Base-by-base conservation (phyloP, 2,888 invertebrate genomes). In the Stramonita haemastoma region DNA sequence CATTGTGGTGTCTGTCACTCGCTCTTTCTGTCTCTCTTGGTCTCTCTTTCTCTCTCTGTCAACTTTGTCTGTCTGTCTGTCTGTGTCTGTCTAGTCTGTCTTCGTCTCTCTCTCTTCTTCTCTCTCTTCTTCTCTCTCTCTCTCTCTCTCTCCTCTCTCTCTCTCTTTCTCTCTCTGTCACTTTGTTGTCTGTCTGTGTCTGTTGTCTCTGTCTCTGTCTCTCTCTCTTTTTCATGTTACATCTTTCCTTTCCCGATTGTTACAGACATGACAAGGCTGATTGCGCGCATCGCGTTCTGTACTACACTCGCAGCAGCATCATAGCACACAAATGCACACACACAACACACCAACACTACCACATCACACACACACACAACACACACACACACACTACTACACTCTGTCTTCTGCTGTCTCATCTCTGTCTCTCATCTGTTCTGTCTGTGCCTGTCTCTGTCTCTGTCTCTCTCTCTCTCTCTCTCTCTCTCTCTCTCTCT, bases 81-180 rank as follows among this genome's bases (percentile, higher is more conserved):
- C 26, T 34, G 32, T 11, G 32, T 13, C 17, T 15, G 32, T 32
- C 32, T 32, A 17, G 60, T 15, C 32, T 17, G 0, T 17, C 32
- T 32, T n/a, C n/a, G n/a, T 8, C 73, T 73, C n/a, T n/a, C n/a
- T n/a, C n/a, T n/a, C n/a, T 73, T 13, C n/a, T 5, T 34, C 32
- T 11, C 32, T 13, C 17, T 15, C 32, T 32, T 17, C 32, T 17
- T 19, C 4, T 1, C 34, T 34, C 17, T 34, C 34, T 17, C 34
- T 79, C 34, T 79, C 79, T 34, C 79, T 34, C 79, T 36, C 22
- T 26, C 26, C 66, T 79, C 79, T 36, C 79, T 79, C 79, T 79
- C 79, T 79, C 79, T 34, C 34, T 34, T 5, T 34, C 22, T 22
- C 4, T 34, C 22, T 5, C 13, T 60, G 60, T 60, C 19, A 15